Conservation (phyloP, 2,797 vertebrate genomes). For the Hapalemur alaotrensis region DNA sequence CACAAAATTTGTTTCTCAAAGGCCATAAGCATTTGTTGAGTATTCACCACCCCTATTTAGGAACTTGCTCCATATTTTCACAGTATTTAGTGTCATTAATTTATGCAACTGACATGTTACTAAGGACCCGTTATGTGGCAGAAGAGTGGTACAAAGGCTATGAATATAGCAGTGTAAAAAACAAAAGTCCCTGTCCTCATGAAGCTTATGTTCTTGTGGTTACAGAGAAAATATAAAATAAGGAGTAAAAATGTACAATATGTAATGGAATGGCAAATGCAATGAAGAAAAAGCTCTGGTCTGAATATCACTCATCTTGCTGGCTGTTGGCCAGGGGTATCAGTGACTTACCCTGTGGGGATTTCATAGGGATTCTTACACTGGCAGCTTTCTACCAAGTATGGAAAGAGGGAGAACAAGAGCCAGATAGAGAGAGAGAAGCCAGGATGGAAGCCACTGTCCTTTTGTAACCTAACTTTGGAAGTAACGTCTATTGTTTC, state of each 20-base stretch:
- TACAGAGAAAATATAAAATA: background rate
- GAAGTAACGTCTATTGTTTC: background rate
- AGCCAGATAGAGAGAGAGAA: too few relatives aligned
- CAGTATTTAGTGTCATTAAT: background rate
- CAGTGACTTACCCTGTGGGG: background rate
- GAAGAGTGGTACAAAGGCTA: background rate
- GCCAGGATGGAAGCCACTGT: background rate
- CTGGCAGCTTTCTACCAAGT: background rate
- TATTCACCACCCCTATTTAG: background rate
- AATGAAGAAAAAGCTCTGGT: background rate
- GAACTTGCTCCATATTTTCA: background rate
- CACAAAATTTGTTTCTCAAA: background rate
- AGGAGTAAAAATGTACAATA: background rate
- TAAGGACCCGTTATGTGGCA: background rate
- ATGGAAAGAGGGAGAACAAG: too few relatives aligned
- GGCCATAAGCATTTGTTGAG: slow-evolving; percentile 1
- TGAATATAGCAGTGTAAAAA: background rate
- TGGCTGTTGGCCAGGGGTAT: background rate
- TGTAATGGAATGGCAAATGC: background rate
- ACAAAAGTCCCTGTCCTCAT: background rate
- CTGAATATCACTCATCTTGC: background rate
- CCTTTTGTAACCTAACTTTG: background rate
- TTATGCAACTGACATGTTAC: background rate
- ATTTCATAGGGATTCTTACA: background rate
- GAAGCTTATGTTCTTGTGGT: background rate